These are phyloP conservation scores for Anabacerthia variegaticeps DNA, from an alignment of 2,797 vertebrate genomes.

Conservation along the genomic window DNA sequence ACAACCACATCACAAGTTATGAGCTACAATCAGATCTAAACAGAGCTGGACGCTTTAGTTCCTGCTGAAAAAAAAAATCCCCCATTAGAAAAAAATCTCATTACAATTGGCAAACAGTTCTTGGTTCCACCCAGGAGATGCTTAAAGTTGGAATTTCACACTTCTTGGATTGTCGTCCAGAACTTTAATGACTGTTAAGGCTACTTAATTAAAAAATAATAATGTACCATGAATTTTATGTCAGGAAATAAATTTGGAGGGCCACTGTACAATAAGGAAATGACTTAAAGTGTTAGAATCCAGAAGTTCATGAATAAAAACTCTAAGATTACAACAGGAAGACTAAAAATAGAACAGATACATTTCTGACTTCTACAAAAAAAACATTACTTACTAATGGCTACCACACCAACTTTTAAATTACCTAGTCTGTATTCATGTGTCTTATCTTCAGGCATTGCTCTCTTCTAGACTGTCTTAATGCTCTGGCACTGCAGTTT, in stretches of 20 bases:
- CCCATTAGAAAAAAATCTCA: neutral
- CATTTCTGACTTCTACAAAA: neutral
- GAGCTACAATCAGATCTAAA: neutral
- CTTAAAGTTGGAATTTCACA: slow-evolving; percentile 23
- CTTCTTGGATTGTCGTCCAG: neutral
- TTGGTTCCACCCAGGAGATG: neutral
- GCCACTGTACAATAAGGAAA: neutral
- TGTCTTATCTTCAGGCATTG: neutral
- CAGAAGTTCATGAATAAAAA: neutral
- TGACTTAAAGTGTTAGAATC: neutral
- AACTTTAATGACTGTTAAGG: neutral
- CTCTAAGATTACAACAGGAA: neutral
- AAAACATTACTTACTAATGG: neutral
- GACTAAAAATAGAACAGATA: neutral
- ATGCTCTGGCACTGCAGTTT: accelerated
- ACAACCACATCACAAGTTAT: neutral
- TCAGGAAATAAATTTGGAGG: slow-evolving; percentile 25
- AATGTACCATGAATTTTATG: neutral
- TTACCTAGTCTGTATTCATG: neutral
- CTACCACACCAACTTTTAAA: neutral
- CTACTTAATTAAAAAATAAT: slow-evolving; percentile 21
- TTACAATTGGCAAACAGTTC: neutral
- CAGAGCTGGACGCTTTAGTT: neutral
- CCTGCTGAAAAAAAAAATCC: neutral
- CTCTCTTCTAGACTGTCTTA: neutral